Conservation (phyloP, 2,888 invertebrate genomes). For the Oxyteleia sp. region DNA sequence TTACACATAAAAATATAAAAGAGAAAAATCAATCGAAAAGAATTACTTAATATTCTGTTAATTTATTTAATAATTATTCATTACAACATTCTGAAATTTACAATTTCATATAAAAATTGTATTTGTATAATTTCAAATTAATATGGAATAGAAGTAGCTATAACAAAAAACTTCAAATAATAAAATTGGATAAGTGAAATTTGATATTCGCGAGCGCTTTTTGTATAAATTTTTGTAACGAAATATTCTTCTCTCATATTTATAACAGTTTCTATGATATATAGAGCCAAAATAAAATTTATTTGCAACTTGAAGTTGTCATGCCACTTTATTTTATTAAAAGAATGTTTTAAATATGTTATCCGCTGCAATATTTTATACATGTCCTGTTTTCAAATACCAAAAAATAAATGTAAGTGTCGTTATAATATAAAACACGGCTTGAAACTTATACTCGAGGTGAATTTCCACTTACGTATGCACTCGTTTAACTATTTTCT, state of each 20-base stretch:
- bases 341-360: conserved; percentile 16
- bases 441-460: conserved; percentile 1
- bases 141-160: too few species aligned
- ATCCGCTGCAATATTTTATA: conserved; percentile 15
- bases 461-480: background rate
- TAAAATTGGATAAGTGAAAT: conserved; percentile 26
- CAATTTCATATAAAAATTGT: too few species aligned
- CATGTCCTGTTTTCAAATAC: conserved; percentile 12
- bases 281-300: conserved; percentile 28
- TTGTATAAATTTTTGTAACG: background rate
- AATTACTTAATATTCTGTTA: too few species aligned
- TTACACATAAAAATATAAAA: too few species aligned
- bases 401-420: conserved; percentile 18
- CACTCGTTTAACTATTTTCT: too few species aligned
- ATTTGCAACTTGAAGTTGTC: conserved; percentile 38
- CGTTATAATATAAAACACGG: conserved; percentile 21
- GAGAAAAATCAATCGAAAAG: too few species aligned
- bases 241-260: conserved; percentile 9
- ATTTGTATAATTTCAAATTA: too few species aligned
- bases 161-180: background rate
- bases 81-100: too few species aligned
- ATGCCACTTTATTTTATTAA: conserved; percentile 23
- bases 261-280: background rate
- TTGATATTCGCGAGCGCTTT: conserved; percentile 32
- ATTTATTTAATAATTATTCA: too few species aligned